phyloP scores from a whole-genome alignment of 30 jellyfish, hydroid and myxozoan genomes.

The Mastigias papua region DNA sequence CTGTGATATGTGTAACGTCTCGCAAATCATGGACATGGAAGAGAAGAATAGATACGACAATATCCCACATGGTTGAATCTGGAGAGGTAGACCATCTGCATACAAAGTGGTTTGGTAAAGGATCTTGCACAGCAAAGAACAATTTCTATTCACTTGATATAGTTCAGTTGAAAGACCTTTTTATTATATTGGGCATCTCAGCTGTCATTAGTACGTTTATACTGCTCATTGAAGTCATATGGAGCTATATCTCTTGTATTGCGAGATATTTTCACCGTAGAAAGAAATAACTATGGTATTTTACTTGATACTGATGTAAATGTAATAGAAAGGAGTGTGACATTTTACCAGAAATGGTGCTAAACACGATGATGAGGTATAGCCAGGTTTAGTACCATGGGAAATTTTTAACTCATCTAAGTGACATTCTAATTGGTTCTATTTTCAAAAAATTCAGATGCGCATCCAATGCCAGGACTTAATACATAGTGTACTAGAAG shows the following conservation, averaged over 20 bases:
- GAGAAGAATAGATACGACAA: constrained; percentile 11
- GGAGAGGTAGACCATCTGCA: constrained; percentile 20
- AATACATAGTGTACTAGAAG: too few relatives aligned
- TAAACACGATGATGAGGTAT: too few relatives aligned
- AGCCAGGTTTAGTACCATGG: too few relatives aligned
- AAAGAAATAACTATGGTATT: too few relatives aligned
- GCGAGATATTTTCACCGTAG: not conserved
- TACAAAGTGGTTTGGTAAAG: constrained; percentile 4
- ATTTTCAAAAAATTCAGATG: too few relatives aligned
- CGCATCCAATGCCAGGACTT: too few relatives aligned
- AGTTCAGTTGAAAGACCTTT: constrained; percentile 8
- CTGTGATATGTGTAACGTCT: not conserved
- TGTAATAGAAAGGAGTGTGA: too few relatives aligned
- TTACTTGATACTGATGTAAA: too few relatives aligned
- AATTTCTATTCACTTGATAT: constrained; percentile 13
- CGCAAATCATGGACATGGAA: constrained; percentile 30
- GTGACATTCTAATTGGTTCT: too few relatives aligned
- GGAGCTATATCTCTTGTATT: not conserved
- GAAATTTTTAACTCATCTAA: too few relatives aligned
- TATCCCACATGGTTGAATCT: not conserved
- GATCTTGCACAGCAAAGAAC: not conserved
- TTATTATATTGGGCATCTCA: not conserved
- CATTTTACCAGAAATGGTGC: too few relatives aligned
- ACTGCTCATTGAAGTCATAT: not conserved
- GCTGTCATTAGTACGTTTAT: not conserved